These are phyloP conservation scores for Drosophila hydei DNA, from an alignment of 1,140 invertebrate genomes.

Conservation along the genomic window DNA sequence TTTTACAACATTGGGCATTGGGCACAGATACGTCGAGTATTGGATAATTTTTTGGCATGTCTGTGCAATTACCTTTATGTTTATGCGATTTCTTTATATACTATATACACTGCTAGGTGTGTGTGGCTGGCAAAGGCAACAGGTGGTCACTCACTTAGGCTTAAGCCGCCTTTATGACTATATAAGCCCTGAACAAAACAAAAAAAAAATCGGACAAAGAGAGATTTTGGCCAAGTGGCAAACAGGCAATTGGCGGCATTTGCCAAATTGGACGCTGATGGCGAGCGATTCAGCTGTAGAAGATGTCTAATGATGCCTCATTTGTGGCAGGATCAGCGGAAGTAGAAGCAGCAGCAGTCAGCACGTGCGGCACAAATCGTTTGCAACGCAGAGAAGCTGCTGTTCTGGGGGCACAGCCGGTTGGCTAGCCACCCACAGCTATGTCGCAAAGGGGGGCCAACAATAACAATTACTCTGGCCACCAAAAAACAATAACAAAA, in stretches of 20 bases:
- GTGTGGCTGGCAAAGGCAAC: conserved; percentile 64
- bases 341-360: conserved; percentile 53
- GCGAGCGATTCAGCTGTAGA: conserved; percentile 61
- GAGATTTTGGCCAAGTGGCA: conserved; percentile 6
- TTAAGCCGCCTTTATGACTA: conserved; percentile 64
- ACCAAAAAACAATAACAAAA: conserved; percentile 17
- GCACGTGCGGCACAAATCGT: too few species aligned
- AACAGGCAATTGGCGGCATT: conserved; percentile 62
- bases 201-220: conserved; percentile 9
- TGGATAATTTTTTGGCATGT: conserved; percentile 79
- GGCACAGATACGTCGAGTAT: conserved; percentile 51
- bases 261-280: conserved; percentile 78
- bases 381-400: not conserved
- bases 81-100: conserved; percentile 68
- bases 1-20: conserved; percentile 51
- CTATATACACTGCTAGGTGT: conserved; percentile 12
- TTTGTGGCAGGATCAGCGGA: conserved; percentile 70
- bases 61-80: conserved; percentile 81
- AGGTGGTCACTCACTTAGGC: conserved; percentile 71
- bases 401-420: not conserved
- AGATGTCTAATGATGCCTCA: conserved; percentile 70
- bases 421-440: not conserved
- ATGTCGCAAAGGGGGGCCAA: conserved; percentile 12
- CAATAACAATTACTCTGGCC: conserved; percentile 28
- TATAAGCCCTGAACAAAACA: conserved; percentile 40